Evolutionary conservation across 1,140 invertebrate genomes (phyloP).

Genomic region (Habropoda laboriosa): DNA sequence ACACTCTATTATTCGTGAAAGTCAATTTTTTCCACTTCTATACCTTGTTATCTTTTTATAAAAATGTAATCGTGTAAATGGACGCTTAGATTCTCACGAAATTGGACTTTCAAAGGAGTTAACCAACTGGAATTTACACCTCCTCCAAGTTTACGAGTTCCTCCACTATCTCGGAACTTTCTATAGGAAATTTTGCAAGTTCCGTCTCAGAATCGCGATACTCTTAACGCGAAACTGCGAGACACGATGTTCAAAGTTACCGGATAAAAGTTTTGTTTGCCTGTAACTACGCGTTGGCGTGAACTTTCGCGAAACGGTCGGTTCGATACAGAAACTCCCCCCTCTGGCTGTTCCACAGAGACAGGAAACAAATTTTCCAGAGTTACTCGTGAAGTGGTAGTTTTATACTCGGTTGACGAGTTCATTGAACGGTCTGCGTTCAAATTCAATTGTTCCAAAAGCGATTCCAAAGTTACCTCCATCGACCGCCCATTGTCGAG

Average conservation of each 20-base stretch:
- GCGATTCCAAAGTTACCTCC: slow-evolving; percentile 2
- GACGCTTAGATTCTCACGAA: too few species aligned
- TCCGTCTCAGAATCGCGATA: not conserved
- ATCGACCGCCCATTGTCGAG: not conserved
- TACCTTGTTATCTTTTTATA: too few species aligned
- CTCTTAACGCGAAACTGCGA: not conserved
- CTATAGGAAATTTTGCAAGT: not conserved
- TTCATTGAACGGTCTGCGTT: not conserved
- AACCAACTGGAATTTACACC: too few species aligned
- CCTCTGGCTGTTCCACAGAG: not conserved
- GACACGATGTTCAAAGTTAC: not conserved
- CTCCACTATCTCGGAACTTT: too few species aligned
- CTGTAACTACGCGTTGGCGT: not conserved
- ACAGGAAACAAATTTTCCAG: not conserved
- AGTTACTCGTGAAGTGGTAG: not conserved
- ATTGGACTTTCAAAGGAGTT: too few species aligned
- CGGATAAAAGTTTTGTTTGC: not conserved
- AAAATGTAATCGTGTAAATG: too few species aligned
- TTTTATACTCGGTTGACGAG: not conserved
- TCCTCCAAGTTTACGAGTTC: too few species aligned
- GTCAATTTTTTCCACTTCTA: too few species aligned
- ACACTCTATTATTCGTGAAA: too few species aligned
- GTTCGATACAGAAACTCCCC: not conserved
- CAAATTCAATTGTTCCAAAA: slow-evolving; percentile 21
- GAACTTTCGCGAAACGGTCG: not conserved